Base-by-base conservation (phyloP, 1,140 invertebrate genomes). In the Musca domestica region DNA sequence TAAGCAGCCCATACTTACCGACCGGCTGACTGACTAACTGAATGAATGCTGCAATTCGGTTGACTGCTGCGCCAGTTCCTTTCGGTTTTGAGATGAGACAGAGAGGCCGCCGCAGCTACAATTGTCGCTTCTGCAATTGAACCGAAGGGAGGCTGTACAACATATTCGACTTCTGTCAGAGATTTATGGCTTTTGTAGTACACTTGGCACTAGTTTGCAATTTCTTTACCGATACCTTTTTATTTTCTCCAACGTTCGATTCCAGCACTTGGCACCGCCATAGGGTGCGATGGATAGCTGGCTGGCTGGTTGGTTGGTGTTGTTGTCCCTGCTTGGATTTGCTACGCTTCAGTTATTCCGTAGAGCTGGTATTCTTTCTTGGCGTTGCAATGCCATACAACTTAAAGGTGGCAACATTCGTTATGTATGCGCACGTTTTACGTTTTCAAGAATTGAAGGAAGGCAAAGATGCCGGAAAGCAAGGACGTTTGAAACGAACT, bases 151-250 rank as follows among this genome's bases (percentile, higher is more conserved):
- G 47, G 47, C 27, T 47, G 58, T 58, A 34, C 56, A 68, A 67
- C 56, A 64, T 51, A 48, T 68, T 68, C 61, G 67, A 63, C 67
- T 68, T 68, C 67, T 68, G 67, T 68, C 48, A 48, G 61, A 68
- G 67, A 68, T 68, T 68, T 68, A 68, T 68, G 49, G 58, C 56
- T 49, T 61, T 68, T 63, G 61, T 30, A 63, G 67, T 22, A 68
- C 67, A 68, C 58, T 68, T 68, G 58, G 58, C 67, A 68, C 30
- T 41, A 46, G 65, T 41, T 41, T 47, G 41, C 41, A 34, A 67
- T 22, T 46, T 67, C 15, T 56, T 23, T 25, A 25, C 0, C 23
- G 51, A 51, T 48, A 41, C 30, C 41, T 41, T 41, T 17, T 64
- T 23, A 5, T 27, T 49, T 46, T 56, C 23, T 56, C n/a, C n/a